phyloP scores from a whole-genome alignment of 2,888 invertebrate species.

The Coelogynopora nodosa region DNA sequence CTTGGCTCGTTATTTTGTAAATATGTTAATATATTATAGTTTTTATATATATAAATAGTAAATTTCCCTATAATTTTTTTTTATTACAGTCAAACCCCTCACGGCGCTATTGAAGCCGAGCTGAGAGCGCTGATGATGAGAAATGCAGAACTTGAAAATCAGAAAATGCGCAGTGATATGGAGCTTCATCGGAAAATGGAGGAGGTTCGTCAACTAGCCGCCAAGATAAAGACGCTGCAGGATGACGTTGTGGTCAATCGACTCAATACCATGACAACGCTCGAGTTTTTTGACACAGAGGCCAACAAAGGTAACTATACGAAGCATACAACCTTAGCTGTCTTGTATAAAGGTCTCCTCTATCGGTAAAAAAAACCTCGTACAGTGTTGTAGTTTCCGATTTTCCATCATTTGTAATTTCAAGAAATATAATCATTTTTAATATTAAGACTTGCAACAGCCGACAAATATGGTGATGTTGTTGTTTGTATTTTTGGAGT shows the following conservation, averaged over 20 bases:
- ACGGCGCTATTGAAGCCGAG: not conserved
- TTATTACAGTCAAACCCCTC: not conserved
- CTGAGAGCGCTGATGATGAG: not conserved
- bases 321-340: too few species aligned
- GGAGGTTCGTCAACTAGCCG: not conserved
- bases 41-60: too few species aligned
- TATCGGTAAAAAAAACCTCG: too few species aligned
- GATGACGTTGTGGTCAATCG: slow-evolving; percentile 9
- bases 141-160: not conserved
- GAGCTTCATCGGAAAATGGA: not conserved
- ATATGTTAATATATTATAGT: too few species aligned
- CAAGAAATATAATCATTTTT: too few species aligned
- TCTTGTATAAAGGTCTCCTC: too few species aligned
- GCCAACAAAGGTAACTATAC: not conserved
- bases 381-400: too few species aligned
- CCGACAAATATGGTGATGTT: too few species aligned
- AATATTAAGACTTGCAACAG: too few species aligned
- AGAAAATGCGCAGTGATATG: not conserved
- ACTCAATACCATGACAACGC: not conserved
- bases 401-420: too few species aligned
- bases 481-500: too few species aligned
- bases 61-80: not conserved
- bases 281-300: not conserved
- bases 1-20: too few species aligned
- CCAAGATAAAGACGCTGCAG: not conserved